Conservation (phyloP, 2,113 vertebrate species). For the Sinocyclocheilus anophthalmus region DNA sequence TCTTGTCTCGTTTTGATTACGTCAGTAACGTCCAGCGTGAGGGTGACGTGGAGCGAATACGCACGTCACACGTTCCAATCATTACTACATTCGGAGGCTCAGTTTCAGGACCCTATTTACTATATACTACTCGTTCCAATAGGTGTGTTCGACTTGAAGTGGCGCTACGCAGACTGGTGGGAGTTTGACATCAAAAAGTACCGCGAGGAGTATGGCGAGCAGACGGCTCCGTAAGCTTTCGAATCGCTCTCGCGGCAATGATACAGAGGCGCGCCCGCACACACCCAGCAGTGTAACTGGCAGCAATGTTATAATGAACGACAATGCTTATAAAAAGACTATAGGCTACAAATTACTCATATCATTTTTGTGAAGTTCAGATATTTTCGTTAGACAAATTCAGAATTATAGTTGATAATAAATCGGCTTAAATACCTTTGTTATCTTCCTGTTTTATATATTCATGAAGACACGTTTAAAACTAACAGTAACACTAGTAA, state of each 20-base stretch:
- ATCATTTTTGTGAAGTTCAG: neutral
- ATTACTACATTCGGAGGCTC: too few relatives aligned
- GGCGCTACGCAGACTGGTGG: too few relatives aligned
- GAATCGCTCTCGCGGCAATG: too few relatives aligned
- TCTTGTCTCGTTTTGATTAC: conserved; percentile 59
- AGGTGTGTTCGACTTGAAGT: too few relatives aligned
- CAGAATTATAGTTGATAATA: neutral
- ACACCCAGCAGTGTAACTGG: neutral
- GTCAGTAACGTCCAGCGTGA: conserved; percentile 22
- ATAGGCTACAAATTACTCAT: neutral
- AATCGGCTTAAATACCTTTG: neutral
- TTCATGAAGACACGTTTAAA: neutral
- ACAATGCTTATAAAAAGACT: too few relatives aligned
- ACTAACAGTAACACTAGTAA: neutral
- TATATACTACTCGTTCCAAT: too few relatives aligned
- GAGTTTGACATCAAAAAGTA: too few relatives aligned
- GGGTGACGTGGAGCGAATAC: conserved; percentile 54
- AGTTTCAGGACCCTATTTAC: too few relatives aligned
- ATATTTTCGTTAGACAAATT: neutral
- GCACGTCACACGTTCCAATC: neutral
- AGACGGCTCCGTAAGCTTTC: too few relatives aligned
- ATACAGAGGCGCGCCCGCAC: neutral
- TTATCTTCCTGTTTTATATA: too few relatives aligned
- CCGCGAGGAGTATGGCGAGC: too few relatives aligned
- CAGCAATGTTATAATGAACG: too few relatives aligned